Percentiles rank a stretch among this genome's conserved stretches.
Evolutionary conservation across 2,113 vertebrate genomes (phyloP).

Genomic region (Malurus elegans): DNA sequence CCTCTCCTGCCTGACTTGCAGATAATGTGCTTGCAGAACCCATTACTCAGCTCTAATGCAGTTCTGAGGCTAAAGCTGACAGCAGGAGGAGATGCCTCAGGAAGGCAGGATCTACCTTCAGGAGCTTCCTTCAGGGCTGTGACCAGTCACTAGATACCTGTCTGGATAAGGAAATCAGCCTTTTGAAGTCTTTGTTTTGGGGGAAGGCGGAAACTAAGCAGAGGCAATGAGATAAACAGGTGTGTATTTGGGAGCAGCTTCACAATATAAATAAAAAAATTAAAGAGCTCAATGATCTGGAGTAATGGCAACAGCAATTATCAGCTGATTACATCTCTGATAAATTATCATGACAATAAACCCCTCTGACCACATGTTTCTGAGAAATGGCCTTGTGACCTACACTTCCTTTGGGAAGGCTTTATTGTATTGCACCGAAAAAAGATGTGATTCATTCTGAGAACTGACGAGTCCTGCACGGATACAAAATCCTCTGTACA

Average conservation of each 20-base stretch:
- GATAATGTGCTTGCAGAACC: not conserved
- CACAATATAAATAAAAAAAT: not conserved
- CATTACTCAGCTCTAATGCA: not conserved
- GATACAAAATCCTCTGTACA: not conserved
- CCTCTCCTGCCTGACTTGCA: not conserved
- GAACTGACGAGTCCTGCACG: not conserved
- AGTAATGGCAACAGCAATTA: not conserved
- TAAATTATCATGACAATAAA: not conserved
- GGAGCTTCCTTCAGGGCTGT: not conserved
- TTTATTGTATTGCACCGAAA: not conserved
- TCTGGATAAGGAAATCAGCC: not conserved
- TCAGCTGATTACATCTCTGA: not conserved
- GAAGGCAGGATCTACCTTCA: not conserved
- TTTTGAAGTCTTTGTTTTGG: not conserved
- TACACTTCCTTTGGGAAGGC: not conserved
- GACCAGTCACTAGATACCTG: not conserved
- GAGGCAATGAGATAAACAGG: not conserved
- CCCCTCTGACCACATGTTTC: not conserved
- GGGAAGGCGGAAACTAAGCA: not conserved
- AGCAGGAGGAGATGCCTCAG: not conserved
- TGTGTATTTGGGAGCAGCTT: not conserved
- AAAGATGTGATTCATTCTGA: not conserved
- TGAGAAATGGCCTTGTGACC: slow-evolving; percentile 1
- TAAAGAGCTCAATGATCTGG: not conserved
- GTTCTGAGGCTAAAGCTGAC: not conserved